Evolutionary conservation across 2,797 vertebrate species (phyloP).

Genomic region (Pipistrellus pipistrellus): DNA sequence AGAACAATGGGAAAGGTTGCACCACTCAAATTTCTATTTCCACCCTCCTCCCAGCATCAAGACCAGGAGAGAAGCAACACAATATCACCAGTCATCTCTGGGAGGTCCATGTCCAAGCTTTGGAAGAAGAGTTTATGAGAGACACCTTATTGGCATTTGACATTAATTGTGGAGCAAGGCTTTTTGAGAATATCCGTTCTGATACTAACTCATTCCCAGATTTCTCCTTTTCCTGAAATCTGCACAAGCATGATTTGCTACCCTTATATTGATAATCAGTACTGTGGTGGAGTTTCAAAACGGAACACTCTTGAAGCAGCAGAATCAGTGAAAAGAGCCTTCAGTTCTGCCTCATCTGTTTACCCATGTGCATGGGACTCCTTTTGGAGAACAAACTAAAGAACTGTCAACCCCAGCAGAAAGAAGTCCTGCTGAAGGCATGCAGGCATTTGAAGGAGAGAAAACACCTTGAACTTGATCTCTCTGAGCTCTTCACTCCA

Average conservation of each 20-base stretch:
- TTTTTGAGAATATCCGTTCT: background rate
- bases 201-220: background rate
- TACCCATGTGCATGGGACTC: rapidly evolving
- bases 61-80: background rate
- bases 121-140: background rate
- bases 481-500: background rate
- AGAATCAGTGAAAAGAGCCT: background rate
- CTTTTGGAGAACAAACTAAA: background rate
- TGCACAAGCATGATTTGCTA: background rate
- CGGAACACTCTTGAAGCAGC: background rate
- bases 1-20: background rate
- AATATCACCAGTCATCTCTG: background rate
- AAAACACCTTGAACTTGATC: background rate
- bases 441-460: background rate
- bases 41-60: background rate
- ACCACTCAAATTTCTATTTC: background rate
- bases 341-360: background rate
- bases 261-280: background rate
- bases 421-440: background rate
- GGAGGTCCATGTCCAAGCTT: background rate
- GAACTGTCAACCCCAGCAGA: background rate
- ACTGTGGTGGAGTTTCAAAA: background rate
- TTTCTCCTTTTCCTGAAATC: background rate
- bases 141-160: background rate
- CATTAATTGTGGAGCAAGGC: background rate